phyloP scores from a whole-genome alignment of 2,888 invertebrate species.

The Magallana nippona region DNA sequence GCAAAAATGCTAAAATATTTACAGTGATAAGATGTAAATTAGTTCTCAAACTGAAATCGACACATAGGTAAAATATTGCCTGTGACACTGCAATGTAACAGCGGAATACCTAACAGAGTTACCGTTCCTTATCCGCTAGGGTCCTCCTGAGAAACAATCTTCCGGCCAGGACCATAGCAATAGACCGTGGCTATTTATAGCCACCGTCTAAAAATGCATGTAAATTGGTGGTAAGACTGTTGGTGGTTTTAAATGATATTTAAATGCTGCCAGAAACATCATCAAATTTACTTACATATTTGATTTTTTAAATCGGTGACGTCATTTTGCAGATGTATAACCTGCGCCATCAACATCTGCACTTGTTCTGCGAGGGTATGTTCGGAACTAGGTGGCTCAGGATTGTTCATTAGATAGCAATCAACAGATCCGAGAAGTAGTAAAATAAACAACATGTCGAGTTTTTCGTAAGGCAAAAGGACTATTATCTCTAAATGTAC shows the following conservation, averaged over 20 bases:
- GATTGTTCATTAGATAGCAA: neutral
- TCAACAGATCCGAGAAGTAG: neutral
- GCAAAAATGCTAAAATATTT: too few species aligned
- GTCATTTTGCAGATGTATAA: slow-evolving; percentile 5
- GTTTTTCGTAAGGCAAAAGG: neutral
- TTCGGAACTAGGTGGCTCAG: neutral
- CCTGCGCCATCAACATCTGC: neutral
- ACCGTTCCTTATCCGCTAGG: too few species aligned
- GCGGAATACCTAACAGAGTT: too few species aligned
- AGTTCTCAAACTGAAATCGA: too few species aligned
- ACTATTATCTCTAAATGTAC: neutral
- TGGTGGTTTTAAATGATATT: neutral
- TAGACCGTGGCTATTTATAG: too few species aligned
- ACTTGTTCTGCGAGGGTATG: neutral
- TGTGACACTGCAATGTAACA: too few species aligned
- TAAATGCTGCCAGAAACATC: too few species aligned
- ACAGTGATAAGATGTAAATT: too few species aligned
- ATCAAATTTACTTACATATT: neutral
- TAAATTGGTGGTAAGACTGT: neutral
- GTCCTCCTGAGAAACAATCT: too few species aligned
- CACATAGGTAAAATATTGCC: too few species aligned
- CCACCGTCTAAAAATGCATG: neutral
- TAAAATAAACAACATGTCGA: neutral
- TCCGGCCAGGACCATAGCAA: too few species aligned
- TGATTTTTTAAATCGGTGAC: slow-evolving; percentile 17